Evolutionary conservation across 1,140 invertebrate species (phyloP).

Genomic region (Drosophila hydei): DNA sequence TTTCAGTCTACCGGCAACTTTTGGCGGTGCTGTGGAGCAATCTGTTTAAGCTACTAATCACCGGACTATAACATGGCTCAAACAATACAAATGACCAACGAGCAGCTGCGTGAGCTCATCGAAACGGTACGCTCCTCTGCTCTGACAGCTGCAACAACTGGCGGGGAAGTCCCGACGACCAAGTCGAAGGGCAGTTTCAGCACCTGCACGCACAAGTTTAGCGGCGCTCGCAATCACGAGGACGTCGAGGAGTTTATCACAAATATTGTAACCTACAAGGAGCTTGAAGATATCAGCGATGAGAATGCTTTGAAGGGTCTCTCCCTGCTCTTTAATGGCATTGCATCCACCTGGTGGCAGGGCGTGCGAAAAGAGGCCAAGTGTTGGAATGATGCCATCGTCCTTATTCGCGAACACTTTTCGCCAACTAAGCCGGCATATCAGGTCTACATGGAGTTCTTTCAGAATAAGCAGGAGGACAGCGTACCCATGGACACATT

Average conservation of each 20-base stretch:
- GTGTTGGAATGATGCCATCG: conserved; percentile 73
- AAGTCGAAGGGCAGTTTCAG: conserved; percentile 12
- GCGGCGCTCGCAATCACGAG: conserved; percentile 66
- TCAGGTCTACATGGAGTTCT: conserved; percentile 78
- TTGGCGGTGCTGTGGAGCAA: neutral
- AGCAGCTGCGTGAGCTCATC: conserved; percentile 61
- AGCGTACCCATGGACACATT: conserved; percentile 69
- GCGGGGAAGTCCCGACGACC: neutral
- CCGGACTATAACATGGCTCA: conserved; percentile 28
- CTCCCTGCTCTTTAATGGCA: conserved; percentile 79
- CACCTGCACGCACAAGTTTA: conserved; percentile 58
- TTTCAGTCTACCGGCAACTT: conserved; percentile 34
- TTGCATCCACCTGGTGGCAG: conserved; percentile 84
- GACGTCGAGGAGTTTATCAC: conserved; percentile 77
- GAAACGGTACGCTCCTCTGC: conserved; percentile 44
- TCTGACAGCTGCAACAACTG: conserved; percentile 10
- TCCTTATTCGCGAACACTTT: conserved; percentile 71
- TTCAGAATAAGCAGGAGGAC: conserved; percentile 67
- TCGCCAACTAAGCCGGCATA: conserved; percentile 73
- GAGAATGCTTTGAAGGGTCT: conserved; percentile 82
- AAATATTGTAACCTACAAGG: conserved; percentile 67
- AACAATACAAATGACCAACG: conserved; percentile 56
- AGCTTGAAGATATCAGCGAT: conserved; percentile 75
- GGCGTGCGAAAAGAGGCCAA: conserved; percentile 81
- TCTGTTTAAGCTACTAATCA: too few species aligned